Evolutionary conservation across 2,113 vertebrate species (phyloP), one percentile per base, ranked within the genome.

Genomic region (Tetrax tetrax): DNA sequence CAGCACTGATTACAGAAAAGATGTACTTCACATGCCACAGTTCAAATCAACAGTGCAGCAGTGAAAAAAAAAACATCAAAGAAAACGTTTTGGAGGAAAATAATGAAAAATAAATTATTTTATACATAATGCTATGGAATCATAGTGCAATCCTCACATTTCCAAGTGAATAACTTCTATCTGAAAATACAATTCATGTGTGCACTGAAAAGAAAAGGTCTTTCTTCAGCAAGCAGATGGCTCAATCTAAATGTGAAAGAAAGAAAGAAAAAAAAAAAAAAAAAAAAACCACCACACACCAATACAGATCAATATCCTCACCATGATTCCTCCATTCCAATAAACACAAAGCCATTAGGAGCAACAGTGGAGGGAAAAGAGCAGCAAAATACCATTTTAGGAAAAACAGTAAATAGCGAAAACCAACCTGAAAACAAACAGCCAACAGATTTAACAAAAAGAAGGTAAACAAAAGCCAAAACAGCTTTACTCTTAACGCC

Each of bases 161-260:
- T 92, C 56, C 63, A 93, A 89, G 50, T 61, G 51, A 93, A 89
- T 68, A 72, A 83, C 87, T 38, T 38, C 43, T 59, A 38, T 23
- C 29, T 35, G 65, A 75, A 92, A 90, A 76, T 76, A 89, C 80
- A 84, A 54, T 79, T 96, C 83, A 54, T 28, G 69, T 50, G n/a
- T 83, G 60, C 90, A 45, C 63, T 54, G n/a, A 27, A 70, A 71
- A 79, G n/a, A 27, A 70, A 71, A 79, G 51, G 21, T 59, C 59
- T 92, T 70, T 92, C 83, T 92, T 78, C 69, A 90, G 71, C 79
- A 92, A 91, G 90, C 83, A 95, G 92, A 97, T 91, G 84, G 86
- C 92, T 96, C 75, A 89, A 95, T 94, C 64, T 81, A 60, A 93
- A 95, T 10, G 53, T 37, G 60, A 76, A 92, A 83, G 25, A 74